These are phyloP conservation scores for Calidris pygmaea DNA, from an alignment of 2,113 vertebrate genomes.

Conservation along the genomic window DNA sequence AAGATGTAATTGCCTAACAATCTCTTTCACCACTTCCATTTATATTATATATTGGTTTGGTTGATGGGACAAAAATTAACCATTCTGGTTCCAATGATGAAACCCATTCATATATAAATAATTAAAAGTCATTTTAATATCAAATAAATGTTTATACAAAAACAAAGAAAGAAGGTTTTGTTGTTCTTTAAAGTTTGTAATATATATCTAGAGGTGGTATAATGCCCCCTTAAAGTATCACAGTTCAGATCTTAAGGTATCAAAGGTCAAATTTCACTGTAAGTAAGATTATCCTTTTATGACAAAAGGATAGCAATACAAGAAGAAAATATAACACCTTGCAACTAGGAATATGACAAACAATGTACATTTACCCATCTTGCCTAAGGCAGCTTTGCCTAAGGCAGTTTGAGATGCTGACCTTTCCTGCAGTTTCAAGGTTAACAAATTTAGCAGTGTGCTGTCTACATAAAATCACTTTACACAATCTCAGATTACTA, in stretches of 20 bases:
- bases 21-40: neutral
- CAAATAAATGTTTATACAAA: neutral
- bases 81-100: neutral
- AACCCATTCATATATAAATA: neutral
- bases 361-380: neutral
- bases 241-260: neutral
- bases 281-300: neutral
- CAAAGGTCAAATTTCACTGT: neutral
- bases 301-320: neutral
- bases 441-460: conserved; percentile 7
- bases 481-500: conserved; percentile 56
- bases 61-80: neutral
- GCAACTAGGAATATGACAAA: neutral
- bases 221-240: neutral
- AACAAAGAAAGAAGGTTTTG: neutral
- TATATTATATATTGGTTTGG: neutral
- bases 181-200: neutral
- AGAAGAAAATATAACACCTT: neutral
- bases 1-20: neutral
- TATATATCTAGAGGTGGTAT: neutral
- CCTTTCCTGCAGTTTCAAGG: conserved; percentile 35
- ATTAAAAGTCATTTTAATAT: neutral
- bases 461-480: conserved; percentile 12
- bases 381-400: neutral
- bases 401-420: conserved; percentile 20